Evolutionary conservation across 2,113 vertebrate species (phyloP).

Genomic region (Syngnathus floridae): DNA sequence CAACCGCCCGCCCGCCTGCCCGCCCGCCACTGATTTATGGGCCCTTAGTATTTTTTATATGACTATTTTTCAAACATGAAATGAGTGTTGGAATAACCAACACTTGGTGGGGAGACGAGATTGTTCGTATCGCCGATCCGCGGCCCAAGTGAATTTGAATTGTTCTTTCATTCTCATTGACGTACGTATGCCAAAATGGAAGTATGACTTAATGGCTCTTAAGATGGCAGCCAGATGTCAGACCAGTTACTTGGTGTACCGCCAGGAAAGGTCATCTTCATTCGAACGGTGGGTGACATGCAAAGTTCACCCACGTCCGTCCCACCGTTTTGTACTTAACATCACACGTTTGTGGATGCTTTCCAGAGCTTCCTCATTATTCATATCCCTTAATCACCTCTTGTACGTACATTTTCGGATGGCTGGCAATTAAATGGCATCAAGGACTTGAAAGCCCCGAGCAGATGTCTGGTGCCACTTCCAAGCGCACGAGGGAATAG

Average conservation of each 20-base stretch:
- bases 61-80: constrained; percentile 68
- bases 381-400: neutral
- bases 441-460: constrained; percentile 36
- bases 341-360: neutral
- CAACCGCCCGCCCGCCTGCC: constrained; percentile 57
- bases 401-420: neutral
- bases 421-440: neutral
- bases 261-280: neutral
- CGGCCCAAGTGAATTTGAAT: constrained; percentile 21
- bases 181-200: constrained; percentile 7
- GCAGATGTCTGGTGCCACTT: constrained; percentile 20
- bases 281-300: neutral
- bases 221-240: neutral
- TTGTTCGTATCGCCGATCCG: constrained; percentile 30
- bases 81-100: constrained; percentile 63
- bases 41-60: constrained; percentile 63
- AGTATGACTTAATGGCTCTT: neutral
- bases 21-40: constrained; percentile 71
- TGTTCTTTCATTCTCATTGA: constrained; percentile 18
- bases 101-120: constrained; percentile 43
- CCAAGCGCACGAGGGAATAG: too few relatives aligned
- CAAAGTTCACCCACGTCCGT: too few relatives aligned
- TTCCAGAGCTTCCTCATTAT: neutral
- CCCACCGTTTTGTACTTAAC: neutral
- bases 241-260: constrained; percentile 3